Percentiles rank a stretch among this genome's conserved stretches.
These are phyloP conservation scores for Xanthorhoe spadicearia DNA, from an alignment of 2,888 invertebrate species.

Conservation along the genomic window DNA sequence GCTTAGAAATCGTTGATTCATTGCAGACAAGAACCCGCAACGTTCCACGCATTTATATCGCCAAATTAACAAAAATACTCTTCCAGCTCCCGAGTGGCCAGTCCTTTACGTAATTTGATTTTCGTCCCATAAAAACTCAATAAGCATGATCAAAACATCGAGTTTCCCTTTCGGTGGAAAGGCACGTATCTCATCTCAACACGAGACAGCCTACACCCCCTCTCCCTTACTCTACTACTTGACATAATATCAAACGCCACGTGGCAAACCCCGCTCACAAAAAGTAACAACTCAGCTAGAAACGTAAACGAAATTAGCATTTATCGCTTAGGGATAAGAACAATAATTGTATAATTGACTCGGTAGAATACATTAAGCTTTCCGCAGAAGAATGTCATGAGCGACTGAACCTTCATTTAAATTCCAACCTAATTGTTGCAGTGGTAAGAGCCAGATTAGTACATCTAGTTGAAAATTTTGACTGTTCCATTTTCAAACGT, in stretches of 20 bases:
- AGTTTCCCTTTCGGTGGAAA: constrained; percentile 74
- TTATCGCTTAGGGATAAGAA: constrained; percentile 60
- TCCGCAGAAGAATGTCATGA: constrained; percentile 28
- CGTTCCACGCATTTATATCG: constrained; percentile 21
- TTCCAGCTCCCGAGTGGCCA: neutral
- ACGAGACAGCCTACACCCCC: constrained; percentile 57
- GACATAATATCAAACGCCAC: constrained; percentile 67
- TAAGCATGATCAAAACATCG: constrained; percentile 65
- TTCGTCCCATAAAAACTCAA: constrained; percentile 37
- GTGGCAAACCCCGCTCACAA: constrained; percentile 64
- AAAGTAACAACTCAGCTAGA: constrained; percentile 66
- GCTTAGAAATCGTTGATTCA: constrained; percentile 30
- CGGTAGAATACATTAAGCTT: constrained; percentile 42
- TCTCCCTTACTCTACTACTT: constrained; percentile 61
- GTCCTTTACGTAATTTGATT: constrained; percentile 9
- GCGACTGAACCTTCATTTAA: constrained; percentile 43
- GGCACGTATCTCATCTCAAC: constrained; percentile 67
- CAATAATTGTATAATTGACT: constrained; percentile 60
- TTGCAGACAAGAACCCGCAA: constrained; percentile 20
- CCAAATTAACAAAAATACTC: constrained; percentile 50
- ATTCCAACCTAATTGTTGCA: constrained; percentile 50
- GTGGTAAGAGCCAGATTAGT: constrained; percentile 49
- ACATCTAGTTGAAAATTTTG: constrained; percentile 46
- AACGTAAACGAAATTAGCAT: constrained; percentile 66
- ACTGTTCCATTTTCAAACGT: constrained; percentile 62